A percentile compares a stretch with the other conserved stretches of the same genome.
phyloP scores from a whole-genome alignment of 2,888 invertebrate species.

The Nephrotoma flavescens region DNA sequence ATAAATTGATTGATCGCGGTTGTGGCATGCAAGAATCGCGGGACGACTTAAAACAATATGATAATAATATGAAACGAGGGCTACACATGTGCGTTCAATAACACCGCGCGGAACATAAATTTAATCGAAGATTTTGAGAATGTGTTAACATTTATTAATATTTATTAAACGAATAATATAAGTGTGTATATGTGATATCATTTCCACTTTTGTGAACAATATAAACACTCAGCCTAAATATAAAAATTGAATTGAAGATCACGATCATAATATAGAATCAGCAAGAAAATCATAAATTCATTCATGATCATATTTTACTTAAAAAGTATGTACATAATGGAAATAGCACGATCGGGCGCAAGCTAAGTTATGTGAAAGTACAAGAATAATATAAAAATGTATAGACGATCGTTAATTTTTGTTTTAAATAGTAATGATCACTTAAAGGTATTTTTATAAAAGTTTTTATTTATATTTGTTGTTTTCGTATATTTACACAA shows the following conservation, averaged over 20 bases:
- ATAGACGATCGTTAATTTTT: neutral
- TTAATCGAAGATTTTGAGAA: neutral
- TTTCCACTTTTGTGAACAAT: neutral
- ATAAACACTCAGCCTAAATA: neutral
- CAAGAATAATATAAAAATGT: neutral
- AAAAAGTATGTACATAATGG: neutral
- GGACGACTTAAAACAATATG: neutral
- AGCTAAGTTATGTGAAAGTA: neutral
- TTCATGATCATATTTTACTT: neutral
- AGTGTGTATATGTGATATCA: neutral
- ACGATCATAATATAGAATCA: neutral
- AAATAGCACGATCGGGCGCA: neutral
- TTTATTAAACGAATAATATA: neutral
- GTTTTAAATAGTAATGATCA: neutral
- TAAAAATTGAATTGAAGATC: neutral
- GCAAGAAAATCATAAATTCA: neutral
- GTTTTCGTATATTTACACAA: neutral
- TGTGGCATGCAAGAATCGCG: neutral
- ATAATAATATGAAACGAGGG: neutral
- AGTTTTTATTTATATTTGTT: neutral
- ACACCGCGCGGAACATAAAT: neutral
- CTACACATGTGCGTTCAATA: neutral
- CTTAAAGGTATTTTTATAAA: neutral
- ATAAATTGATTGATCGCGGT: neutral
- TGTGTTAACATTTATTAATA: neutral